Conservation (phyloP, 2,797 vertebrate genomes). For the Darevskia mixta region DNA sequence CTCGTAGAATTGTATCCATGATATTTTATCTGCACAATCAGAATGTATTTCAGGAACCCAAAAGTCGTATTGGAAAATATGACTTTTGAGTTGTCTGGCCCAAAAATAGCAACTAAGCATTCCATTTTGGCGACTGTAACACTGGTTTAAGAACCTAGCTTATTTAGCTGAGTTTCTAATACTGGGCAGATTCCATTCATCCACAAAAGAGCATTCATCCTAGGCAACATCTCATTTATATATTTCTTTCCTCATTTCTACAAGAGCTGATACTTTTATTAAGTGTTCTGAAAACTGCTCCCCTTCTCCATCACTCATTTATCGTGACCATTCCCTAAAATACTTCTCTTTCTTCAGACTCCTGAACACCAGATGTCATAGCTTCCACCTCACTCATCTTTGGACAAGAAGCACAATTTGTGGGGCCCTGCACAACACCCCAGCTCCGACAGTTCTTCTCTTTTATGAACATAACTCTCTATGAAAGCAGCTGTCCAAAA, state of each 20-base stretch:
- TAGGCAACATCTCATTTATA: neutral
- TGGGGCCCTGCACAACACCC: fast-evolving
- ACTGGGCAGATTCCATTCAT: neutral
- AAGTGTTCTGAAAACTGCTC: neutral
- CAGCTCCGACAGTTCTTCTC: neutral
- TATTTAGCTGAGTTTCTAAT: too few relatives aligned
- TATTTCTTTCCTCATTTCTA: neutral
- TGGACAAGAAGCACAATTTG: neutral
- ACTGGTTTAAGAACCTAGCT: too few relatives aligned
- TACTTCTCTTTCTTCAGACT: neutral
- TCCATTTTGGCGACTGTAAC: too few relatives aligned
- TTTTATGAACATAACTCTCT: neutral
- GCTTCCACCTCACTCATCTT: neutral
- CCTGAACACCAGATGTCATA: neutral
- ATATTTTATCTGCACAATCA: too few relatives aligned
- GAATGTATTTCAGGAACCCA: too few relatives aligned
- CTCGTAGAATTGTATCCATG: too few relatives aligned
- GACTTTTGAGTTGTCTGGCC: too few relatives aligned
- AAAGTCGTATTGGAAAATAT: too few relatives aligned
- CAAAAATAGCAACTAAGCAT: too few relatives aligned
- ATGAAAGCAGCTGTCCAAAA: too few relatives aligned
- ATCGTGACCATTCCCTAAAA: neutral
- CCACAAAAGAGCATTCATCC: neutral
- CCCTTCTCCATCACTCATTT: neutral
- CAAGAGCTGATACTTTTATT: neutral